These are phyloP conservation scores for Forbesichthys agassizii DNA, from an alignment of 2,113 vertebrate species.

Conservation along the genomic window DNA sequence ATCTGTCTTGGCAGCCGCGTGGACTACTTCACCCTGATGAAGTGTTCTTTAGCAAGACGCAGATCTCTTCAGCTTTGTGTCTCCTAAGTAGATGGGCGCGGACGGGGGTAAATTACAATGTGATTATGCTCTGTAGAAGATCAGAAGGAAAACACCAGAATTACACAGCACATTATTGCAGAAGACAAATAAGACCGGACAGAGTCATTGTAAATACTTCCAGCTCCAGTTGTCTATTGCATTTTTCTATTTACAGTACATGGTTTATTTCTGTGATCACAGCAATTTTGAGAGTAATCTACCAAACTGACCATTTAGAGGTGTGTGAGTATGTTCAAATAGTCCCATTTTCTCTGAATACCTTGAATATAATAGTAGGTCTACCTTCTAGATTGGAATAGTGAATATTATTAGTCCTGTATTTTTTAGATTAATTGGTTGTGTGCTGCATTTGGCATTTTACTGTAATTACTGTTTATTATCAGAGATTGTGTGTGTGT, in stretches of 20 bases:
- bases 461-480: neutral
- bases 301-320: neutral
- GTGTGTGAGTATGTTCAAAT: neutral
- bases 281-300: neutral
- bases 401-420: neutral
- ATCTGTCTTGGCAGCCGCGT: slow-evolving; percentile 15
- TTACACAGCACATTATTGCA: too few relatives aligned
- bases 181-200: neutral
- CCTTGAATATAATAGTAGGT: neutral
- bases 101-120: too few relatives aligned
- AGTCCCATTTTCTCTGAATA: neutral
- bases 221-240: neutral
- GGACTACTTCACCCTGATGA: neutral
- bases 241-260: neutral
- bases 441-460: neutral
- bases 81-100: too few relatives aligned
- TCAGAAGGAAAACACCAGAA: too few relatives aligned
- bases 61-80: too few relatives aligned
- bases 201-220: neutral
- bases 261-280: neutral
- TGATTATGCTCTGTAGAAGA: too few relatives aligned
- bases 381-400: neutral
- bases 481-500: neutral
- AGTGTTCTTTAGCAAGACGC: too few relatives aligned
- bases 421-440: neutral